Conservation (phyloP, 2,888 invertebrate species). For the Tortrix viridana region DNA sequence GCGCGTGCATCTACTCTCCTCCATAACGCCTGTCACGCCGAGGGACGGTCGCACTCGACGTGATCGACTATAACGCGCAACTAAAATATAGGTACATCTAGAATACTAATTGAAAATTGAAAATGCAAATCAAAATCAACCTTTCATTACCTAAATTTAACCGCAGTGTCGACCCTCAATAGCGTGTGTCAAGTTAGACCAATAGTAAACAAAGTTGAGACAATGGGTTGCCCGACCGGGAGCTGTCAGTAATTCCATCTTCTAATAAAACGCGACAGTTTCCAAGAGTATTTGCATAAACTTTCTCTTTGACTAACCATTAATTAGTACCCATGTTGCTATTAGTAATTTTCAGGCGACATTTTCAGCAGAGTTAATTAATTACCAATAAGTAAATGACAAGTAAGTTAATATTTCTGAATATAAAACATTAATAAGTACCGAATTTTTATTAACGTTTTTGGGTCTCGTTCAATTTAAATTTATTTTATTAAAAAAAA, state of each 20-base stretch:
- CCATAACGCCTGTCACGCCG: too few relatives aligned
- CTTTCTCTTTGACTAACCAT: constrained; percentile 32
- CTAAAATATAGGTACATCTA: too few relatives aligned
- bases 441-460: too few relatives aligned
- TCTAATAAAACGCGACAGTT: constrained; percentile 34
- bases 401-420: too few relatives aligned
- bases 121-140: not conserved
- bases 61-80: too few relatives aligned
- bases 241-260: constrained; percentile 27
- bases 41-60: too few relatives aligned
- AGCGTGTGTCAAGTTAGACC: constrained; percentile 10
- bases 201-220: constrained; percentile 31
- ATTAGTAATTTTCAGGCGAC: constrained; percentile 10
- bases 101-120: too few relatives aligned
- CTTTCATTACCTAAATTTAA: not conserved
- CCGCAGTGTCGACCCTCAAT: constrained; percentile 1
- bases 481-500: too few relatives aligned
- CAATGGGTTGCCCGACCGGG: constrained; percentile 20
- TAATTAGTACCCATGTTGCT: constrained; percentile 25
- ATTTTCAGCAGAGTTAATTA: not conserved
- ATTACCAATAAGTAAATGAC: too few relatives aligned
- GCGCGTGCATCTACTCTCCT: too few relatives aligned
- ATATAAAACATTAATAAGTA: too few relatives aligned
- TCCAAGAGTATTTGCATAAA: constrained; percentile 25
- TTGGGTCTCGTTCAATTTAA: too few relatives aligned